Evolutionary conservation across 2,888 invertebrate genomes (phyloP).

Genomic region (Harpagoxenus sublaevis): DNA sequence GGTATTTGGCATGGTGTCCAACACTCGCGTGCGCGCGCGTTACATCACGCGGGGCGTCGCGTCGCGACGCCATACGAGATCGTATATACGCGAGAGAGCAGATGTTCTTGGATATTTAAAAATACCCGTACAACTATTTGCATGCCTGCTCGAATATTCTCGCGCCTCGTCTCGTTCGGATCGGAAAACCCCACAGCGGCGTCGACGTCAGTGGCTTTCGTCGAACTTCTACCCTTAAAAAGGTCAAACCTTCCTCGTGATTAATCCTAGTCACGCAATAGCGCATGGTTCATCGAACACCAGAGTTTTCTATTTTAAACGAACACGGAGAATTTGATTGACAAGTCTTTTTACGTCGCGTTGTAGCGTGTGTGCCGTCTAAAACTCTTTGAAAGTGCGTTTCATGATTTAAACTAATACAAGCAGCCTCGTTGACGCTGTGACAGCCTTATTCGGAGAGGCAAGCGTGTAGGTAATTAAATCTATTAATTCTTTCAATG

Average conservation of each 20-base stretch:
- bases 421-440: background rate
- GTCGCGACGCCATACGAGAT: slow-evolving; percentile 21
- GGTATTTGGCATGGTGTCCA: slow-evolving; percentile 62
- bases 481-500: slow-evolving; percentile 17
- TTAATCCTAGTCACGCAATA: background rate
- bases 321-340: background rate
- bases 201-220: slow-evolving; percentile 60
- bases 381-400: background rate
- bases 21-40: slow-evolving; percentile 60
- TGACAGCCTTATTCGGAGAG: background rate
- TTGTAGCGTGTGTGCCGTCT: background rate
- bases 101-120: slow-evolving; percentile 82
- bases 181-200: slow-evolving; percentile 76
- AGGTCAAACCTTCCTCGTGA: background rate
- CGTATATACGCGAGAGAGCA: slow-evolving; percentile 59
- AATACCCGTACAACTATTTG: slow-evolving; percentile 81
- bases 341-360: background rate
- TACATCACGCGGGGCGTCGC: slow-evolving; percentile 76
- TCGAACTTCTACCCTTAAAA: slow-evolving; percentile 51
- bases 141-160: slow-evolving; percentile 73
- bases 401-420: background rate
- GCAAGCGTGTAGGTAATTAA: background rate
- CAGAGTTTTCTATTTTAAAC: background rate
- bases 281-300: background rate
- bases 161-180: slow-evolving; percentile 57